Evolutionary conservation across 2,113 vertebrate species (phyloP).

Genomic region (Carassius carassius): DNA sequence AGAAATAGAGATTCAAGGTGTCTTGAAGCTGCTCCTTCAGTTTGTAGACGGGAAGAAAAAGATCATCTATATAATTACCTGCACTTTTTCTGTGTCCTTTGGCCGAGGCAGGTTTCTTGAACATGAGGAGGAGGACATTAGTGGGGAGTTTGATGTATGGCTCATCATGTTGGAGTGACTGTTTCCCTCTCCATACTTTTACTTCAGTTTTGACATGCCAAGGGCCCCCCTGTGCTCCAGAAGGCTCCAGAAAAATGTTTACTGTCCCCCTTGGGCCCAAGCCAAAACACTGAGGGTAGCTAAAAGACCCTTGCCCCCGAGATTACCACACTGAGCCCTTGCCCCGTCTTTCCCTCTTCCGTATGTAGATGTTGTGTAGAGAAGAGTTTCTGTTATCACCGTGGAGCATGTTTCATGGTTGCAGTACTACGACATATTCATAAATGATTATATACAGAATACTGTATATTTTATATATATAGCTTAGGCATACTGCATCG

Average conservation of each 20-base stretch:
- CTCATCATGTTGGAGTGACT: slow-evolving; percentile 58
- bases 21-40: slow-evolving; percentile 5
- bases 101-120: slow-evolving; percentile 57
- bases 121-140: slow-evolving; percentile 61
- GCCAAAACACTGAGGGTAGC: slow-evolving; percentile 44
- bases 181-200: slow-evolving; percentile 66
- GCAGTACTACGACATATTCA: slow-evolving; percentile 66
- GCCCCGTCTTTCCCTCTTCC: slow-evolving; percentile 33
- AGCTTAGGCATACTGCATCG: slow-evolving; percentile 28
- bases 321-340: slow-evolving; percentile 45
- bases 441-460: slow-evolving; percentile 42
- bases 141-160: slow-evolving; percentile 45
- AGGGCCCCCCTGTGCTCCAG: slow-evolving; percentile 48
- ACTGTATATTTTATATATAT: background rate
- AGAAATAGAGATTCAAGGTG: slow-evolving; percentile 56
- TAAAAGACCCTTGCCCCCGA: slow-evolving; percentile 34
- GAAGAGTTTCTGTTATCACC: slow-evolving; percentile 54
- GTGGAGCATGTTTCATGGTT: slow-evolving; percentile 75
- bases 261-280: slow-evolving; percentile 28
- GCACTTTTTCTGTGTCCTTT: slow-evolving; percentile 14
- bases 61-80: background rate
- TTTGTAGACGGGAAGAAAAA: slow-evolving; percentile 8
- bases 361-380: slow-evolving; percentile 71
- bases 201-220: slow-evolving; percentile 62
- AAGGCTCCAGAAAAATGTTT: slow-evolving; percentile 38